Evolutionary conservation across 1,140 invertebrate species (phyloP).

Genomic region (Cylas formicarius): DNA sequence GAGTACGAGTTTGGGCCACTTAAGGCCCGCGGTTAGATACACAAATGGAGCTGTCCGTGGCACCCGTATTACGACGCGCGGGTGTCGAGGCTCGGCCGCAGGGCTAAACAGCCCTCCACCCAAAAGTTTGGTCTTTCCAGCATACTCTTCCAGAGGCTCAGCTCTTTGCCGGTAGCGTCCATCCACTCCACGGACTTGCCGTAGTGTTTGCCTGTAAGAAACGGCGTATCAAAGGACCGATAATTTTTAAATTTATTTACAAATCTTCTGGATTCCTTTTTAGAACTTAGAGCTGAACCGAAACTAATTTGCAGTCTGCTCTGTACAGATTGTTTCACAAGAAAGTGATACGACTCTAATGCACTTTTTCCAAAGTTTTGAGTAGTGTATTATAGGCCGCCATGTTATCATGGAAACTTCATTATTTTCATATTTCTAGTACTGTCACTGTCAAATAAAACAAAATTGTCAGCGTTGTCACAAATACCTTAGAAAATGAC

Average conservation of each 20-base stretch:
- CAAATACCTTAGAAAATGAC: too few species aligned
- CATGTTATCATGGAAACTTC: too few species aligned
- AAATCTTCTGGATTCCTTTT: too few species aligned
- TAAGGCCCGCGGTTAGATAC: not conserved
- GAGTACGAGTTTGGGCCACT: not conserved
- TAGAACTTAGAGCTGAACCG: too few species aligned
- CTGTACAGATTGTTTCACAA: too few species aligned
- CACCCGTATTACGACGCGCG: constrained; percentile 34
- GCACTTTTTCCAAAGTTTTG: not conserved
- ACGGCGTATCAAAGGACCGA: not conserved
- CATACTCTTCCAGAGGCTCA: constrained; percentile 90
- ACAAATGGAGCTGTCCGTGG: not conserved
- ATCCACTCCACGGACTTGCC: constrained; percentile 88
- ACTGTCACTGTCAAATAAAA: too few species aligned
- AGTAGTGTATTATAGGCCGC: too few species aligned
- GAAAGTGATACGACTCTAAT: not conserved
- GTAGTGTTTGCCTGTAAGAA: constrained; percentile 67
- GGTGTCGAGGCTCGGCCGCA: constrained; percentile 72
- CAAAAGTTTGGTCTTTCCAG: constrained; percentile 88
- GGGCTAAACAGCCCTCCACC: constrained; percentile 83
- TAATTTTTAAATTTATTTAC: too few species aligned
- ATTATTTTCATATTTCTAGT: too few species aligned
- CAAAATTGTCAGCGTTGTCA: too few species aligned
- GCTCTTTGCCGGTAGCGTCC: constrained; percentile 86
- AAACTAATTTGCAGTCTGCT: too few species aligned